These are phyloP conservation scores for Porites lobata DNA, from an alignment of 92 coral and sea anemone species.

Conservation along the genomic window DNA sequence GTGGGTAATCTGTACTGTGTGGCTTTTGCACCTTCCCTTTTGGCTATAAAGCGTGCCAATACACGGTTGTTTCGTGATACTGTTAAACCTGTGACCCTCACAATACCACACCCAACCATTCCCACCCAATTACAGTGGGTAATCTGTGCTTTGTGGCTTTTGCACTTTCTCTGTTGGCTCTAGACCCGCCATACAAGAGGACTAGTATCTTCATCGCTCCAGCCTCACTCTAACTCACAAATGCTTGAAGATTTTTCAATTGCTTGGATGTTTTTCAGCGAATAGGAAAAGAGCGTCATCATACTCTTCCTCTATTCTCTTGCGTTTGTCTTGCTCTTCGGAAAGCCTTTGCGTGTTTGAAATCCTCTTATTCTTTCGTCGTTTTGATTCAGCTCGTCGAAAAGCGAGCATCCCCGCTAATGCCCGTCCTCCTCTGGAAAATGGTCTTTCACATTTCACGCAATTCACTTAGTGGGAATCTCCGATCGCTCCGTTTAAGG, in stretches of 20 bases:
- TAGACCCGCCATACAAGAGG: too few species aligned
- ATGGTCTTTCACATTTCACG: conserved; percentile 69
- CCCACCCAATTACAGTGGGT: too few species aligned
- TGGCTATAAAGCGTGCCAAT: too few species aligned
- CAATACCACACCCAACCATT: neutral
- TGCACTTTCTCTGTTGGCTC: too few species aligned
- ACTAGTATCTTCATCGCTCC: neutral
- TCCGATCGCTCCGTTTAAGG: conserved; percentile 35
- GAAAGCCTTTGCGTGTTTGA: conserved; percentile 25
- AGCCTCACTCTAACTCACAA: neutral
- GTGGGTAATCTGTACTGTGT: too few species aligned
- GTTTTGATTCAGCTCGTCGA: conserved; percentile 52
- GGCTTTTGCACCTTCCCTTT: too few species aligned
- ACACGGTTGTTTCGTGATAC: neutral
- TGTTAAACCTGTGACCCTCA: neutral
- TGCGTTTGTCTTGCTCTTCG: conserved; percentile 46
- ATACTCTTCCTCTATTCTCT: conserved; percentile 25
- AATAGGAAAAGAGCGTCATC: conserved; percentile 64
- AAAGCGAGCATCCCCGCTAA: conserved; percentile 58
- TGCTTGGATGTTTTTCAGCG: conserved; percentile 46
- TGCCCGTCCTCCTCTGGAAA: conserved; percentile 73
- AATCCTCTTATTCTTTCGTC: conserved; percentile 42
- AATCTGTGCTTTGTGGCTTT: too few species aligned
- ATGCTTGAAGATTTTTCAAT: neutral
- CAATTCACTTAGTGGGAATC: conserved; percentile 65